Evolutionary conservation across 2,797 vertebrate genomes (phyloP).

Genomic region (Brachymystax lenok): DNA sequence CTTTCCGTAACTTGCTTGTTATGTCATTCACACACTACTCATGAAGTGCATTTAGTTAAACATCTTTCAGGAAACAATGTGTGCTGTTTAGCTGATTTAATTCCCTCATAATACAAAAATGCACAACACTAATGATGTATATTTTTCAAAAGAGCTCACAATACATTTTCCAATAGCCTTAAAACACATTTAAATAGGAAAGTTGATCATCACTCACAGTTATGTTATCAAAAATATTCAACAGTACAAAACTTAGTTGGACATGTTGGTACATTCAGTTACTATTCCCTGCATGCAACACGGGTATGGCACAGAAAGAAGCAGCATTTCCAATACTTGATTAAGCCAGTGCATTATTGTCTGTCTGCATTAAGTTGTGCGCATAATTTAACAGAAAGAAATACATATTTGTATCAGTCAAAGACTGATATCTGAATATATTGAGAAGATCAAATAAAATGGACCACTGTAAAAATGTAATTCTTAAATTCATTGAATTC

Average conservation of each 20-base stretch:
- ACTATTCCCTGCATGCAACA: constrained; percentile 53
- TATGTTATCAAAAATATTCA: constrained; percentile 41
- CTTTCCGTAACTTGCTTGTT: not conserved
- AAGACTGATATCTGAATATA: not conserved
- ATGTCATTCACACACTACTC: not conserved
- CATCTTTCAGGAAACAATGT: not conserved
- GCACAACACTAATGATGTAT: constrained; percentile 18
- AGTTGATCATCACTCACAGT: not conserved
- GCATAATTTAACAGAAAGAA: not conserved
- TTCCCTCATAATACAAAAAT: constrained; percentile 12
- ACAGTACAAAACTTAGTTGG: not conserved
- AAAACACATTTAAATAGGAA: not conserved
- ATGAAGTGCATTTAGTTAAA: not conserved
- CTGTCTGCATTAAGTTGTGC: no score
- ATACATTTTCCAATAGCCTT: no score
- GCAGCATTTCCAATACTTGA: constrained; percentile 32
- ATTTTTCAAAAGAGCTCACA: not conserved
- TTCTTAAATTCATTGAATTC: constrained; percentile 49
- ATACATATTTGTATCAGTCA: not conserved
- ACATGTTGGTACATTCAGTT: constrained; percentile 39
- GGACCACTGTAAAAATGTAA: not conserved
- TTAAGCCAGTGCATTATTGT: not conserved
- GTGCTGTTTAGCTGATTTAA: constrained; percentile 38
- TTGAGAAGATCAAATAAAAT: not conserved
- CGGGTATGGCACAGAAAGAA: constrained; percentile 36